phyloP scores from a whole-genome alignment of 2,113 vertebrate genomes.

The Heptranchias perlo region DNA sequence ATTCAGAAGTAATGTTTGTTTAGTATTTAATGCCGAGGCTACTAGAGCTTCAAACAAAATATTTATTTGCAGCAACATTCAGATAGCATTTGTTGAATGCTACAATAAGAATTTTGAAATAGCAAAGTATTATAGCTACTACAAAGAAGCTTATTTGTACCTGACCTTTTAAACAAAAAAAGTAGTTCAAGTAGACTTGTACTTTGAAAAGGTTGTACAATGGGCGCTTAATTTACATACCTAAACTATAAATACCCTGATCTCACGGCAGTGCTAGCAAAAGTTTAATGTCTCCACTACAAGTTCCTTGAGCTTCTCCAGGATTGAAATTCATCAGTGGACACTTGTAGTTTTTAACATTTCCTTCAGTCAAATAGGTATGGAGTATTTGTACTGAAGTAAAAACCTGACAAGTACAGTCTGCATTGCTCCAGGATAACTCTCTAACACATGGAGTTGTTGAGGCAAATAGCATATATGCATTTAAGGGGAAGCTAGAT shows the following conservation, averaged over 20 bases:
- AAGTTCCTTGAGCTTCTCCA: background rate
- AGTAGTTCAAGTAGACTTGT: background rate
- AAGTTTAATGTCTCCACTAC: background rate
- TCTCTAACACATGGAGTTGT: background rate
- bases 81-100: background rate
- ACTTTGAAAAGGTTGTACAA: background rate
- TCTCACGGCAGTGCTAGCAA: background rate
- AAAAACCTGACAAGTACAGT: background rate
- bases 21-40: background rate
- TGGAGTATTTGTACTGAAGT: background rate
- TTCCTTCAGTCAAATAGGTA: background rate
- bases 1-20: background rate
- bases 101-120: background rate
- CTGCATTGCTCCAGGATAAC: background rate
- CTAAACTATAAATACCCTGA: background rate
- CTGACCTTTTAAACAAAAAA: background rate
- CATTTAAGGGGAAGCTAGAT: background rate
- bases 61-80: background rate
- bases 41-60: background rate
- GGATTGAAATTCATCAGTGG: background rate
- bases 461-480: background rate
- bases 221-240: background rate
- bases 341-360: background rate
- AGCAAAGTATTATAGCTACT: background rate
- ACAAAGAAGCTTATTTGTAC: background rate